Percentiles rank a stretch among this genome's conserved stretches.
These are phyloP conservation scores for Benthosema pterotum DNA, from an alignment of 2,797 vertebrate genomes.

Conservation along the genomic window DNA sequence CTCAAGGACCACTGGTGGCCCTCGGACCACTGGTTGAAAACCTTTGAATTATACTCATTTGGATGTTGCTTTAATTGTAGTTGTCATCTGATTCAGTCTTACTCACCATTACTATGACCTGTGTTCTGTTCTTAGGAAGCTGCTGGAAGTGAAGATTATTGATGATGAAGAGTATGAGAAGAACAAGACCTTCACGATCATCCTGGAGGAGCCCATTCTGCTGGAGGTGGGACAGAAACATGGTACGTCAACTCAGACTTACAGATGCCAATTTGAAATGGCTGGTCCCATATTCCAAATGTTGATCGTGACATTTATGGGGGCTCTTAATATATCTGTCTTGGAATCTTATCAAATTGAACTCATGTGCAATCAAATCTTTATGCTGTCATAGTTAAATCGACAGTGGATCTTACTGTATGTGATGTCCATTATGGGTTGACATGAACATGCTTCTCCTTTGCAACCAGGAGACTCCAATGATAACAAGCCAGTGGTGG, in stretches of 20 bases:
- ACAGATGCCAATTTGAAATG: too few species aligned
- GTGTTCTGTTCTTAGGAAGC: slow-evolving; percentile 76
- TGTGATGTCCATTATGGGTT: not conserved
- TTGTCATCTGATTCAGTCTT: not conserved
- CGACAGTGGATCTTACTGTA: too few species aligned
- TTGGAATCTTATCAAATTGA: too few species aligned
- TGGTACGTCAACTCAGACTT: slow-evolving; percentile 63
- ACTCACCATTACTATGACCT: not conserved
- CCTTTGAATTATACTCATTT: too few species aligned
- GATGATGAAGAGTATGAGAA: slow-evolving; percentile 91
- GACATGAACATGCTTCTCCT: slow-evolving; percentile 7
- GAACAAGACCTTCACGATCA: slow-evolving; percentile 86
- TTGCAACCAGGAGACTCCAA: slow-evolving; percentile 80
- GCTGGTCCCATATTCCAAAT: too few species aligned
- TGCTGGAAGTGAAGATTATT: slow-evolving; percentile 87
- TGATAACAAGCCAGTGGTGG: slow-evolving; percentile 80
- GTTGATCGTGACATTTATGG: too few species aligned
- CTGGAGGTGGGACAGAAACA: slow-evolving; percentile 85
- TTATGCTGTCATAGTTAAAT: too few species aligned
- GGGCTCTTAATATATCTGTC: too few species aligned
- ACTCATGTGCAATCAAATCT: too few species aligned
- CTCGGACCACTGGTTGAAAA: too few species aligned
- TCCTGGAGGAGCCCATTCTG: slow-evolving; percentile 83
- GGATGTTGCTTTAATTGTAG: too few species aligned
- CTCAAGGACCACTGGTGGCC: too few species aligned